Conservation (phyloP, 2,888 invertebrate genomes). For the Pomacea canaliculata region DNA sequence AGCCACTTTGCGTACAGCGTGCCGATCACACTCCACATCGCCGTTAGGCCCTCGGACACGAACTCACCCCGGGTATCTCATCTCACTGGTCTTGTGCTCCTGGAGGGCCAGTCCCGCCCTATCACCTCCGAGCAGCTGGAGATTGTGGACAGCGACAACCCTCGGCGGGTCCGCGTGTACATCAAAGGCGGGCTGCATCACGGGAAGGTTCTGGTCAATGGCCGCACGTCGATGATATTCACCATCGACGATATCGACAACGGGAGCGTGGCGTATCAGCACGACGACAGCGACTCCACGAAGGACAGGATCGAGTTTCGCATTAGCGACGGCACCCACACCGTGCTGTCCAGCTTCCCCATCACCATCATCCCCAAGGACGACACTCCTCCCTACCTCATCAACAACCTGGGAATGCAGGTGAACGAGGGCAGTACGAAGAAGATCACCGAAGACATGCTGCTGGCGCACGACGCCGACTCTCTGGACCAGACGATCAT, state of each 20-base stretch:
- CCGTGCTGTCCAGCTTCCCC: slow-evolving; percentile 62
- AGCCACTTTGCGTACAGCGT: slow-evolving; percentile 64
- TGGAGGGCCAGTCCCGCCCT: slow-evolving; percentile 66
- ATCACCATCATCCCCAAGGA: slow-evolving; percentile 67
- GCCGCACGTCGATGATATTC: slow-evolving; percentile 56
- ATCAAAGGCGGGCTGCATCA: slow-evolving; percentile 64
- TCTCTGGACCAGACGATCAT: slow-evolving; percentile 62
- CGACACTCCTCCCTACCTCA: slow-evolving; percentile 65
- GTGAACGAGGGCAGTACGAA: slow-evolving; percentile 63
- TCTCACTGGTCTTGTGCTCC: slow-evolving; percentile 62
- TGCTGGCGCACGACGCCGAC: slow-evolving; percentile 66
- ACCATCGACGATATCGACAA: slow-evolving; percentile 57
- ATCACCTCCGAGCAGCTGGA: slow-evolving; percentile 50
- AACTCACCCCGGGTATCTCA: slow-evolving; percentile 61
- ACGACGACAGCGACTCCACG: slow-evolving; percentile 64
- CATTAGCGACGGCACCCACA: slow-evolving; percentile 63
- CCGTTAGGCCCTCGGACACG: slow-evolving; percentile 63
- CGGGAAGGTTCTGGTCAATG: slow-evolving; percentile 61
- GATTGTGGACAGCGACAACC: slow-evolving; percentile 66
- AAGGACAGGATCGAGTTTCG: slow-evolving; percentile 64
- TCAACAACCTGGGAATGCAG: slow-evolving; percentile 64
- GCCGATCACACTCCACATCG: slow-evolving; percentile 65
- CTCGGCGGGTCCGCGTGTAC: slow-evolving; percentile 56
- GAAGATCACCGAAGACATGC: slow-evolving; percentile 53
- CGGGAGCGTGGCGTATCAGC: slow-evolving; percentile 60